Evolutionary conservation across 2,888 invertebrate genomes (phyloP), one percentile per base, ranked within the genome.

Genomic region (Coecobrya sp.): DNA sequence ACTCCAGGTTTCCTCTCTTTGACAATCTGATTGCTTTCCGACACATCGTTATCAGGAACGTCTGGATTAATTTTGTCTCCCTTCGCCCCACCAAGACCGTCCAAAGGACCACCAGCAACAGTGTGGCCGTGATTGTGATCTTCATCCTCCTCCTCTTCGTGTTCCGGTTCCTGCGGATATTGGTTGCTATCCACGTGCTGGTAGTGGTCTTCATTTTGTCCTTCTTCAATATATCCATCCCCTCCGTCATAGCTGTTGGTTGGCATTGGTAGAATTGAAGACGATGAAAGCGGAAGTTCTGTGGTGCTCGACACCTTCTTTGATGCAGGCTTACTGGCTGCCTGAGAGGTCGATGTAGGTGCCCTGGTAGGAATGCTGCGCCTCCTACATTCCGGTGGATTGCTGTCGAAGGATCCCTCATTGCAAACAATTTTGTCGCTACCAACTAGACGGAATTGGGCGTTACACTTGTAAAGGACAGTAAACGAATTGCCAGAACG

Each of bases 321-420:
- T 25, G 86, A 70, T 4, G 73, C 30, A 30, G 13, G 62, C n/a
- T 16, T 62, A 0, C 62, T 55, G 49, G 36, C n/a, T 25, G 84
- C 22, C 45, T 45, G 45, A 8, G 87, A 25, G 4, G 36, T 76
- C 0, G 89, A 49, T 19, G 73, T 30, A 10, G 86, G 85, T 13
- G 79, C 52, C 19, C 70, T 89, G 11, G 89, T 84, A 7, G 89
- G 82, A 22, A 85, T 30, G 30, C 45, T 16, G 52, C 16, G 86
- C 19, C 59, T 84, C 70, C 76, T 62, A 95, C 98, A 99, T 79
- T 96, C 96, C 0, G 98, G 98, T 76, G 97, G 96, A 0, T 97
- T 96, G 86, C 97, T 97, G 95, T 98, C 98, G 97, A 98, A 98
- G 92, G 97, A 97, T 0, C 98, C 98, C 79, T 97, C 97, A 13